These are phyloP conservation scores for Chymomyza procnemis DNA, from an alignment of 2,888 invertebrate species.

Conservation along the genomic window DNA sequence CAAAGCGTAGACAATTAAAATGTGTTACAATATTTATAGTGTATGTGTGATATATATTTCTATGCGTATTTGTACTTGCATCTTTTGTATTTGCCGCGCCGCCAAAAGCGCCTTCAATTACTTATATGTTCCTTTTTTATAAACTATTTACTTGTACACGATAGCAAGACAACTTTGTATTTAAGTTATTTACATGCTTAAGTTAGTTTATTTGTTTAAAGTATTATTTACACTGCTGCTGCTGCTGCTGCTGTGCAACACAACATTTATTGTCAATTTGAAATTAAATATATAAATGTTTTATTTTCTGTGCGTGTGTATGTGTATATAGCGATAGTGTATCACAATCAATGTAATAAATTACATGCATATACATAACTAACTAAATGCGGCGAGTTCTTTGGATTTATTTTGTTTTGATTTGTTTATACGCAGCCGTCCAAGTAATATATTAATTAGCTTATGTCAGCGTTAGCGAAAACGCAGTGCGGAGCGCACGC, in stretches of 20 bases:
- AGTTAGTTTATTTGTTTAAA: conserved; percentile 18
- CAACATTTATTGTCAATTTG: conserved; percentile 4
- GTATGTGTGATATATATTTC: conserved; percentile 24
- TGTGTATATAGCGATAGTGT: conserved; percentile 49
- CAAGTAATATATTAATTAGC: too few species aligned
- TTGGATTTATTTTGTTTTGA: neutral
- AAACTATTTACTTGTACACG: conserved; percentile 32
- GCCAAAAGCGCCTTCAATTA: conserved; percentile 5
- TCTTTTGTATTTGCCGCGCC: conserved; percentile 52
- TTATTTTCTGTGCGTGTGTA: conserved; percentile 31
- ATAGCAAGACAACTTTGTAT: conserved; percentile 2
- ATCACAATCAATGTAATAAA: conserved; percentile 59
- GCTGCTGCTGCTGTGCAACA: conserved; percentile 26
- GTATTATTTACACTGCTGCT: conserved; percentile 26
- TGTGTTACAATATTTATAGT: conserved; percentile 21
- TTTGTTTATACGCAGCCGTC: neutral
- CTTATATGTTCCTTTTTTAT: conserved; percentile 6
- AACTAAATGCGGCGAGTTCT: neutral
- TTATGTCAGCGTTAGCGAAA: too few species aligned
- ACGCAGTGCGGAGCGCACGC: too few species aligned
- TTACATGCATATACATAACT: conserved; percentile 35
- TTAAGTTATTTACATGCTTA: conserved; percentile 17
- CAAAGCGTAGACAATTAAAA: conserved; percentile 69
- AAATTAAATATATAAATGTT: neutral
- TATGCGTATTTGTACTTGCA: conserved; percentile 41